These are phyloP conservation scores for Sylvietta virens DNA, from an alignment of 2,113 vertebrate species.

Conservation along the genomic window DNA sequence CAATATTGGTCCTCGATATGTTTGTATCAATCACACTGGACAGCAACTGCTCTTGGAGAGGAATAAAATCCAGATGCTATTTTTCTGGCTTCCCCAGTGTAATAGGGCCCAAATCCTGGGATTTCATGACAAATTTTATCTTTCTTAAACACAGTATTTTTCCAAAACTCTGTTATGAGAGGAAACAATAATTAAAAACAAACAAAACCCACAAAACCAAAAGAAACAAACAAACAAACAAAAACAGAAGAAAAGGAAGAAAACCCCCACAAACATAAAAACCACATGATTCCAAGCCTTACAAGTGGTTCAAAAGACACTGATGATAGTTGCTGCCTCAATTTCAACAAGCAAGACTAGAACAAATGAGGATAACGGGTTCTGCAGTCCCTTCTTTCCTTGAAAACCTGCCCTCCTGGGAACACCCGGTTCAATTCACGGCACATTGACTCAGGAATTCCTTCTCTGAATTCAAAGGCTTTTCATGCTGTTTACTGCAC, in stretches of 20 bases:
- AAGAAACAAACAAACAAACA: too few relatives aligned
- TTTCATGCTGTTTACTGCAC: neutral
- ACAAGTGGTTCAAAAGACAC: neutral
- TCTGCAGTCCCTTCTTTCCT: neutral
- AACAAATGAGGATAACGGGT: neutral
- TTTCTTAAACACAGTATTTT: neutral
- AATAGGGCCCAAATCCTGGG: neutral
- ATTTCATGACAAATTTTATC: neutral
- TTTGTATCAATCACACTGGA: neutral
- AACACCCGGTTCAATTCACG: accelerated
- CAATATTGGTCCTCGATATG: neutral
- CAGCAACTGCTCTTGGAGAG: neutral
- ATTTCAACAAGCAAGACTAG: neutral
- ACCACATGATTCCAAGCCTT: neutral
- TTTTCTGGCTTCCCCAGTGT: neutral
- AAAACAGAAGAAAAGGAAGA: too few relatives aligned
- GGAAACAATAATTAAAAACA: neutral
- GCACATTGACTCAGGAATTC: neutral
- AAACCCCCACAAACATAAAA: neutral
- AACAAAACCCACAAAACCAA: neutral
- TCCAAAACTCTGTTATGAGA: neutral
- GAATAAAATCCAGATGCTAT: neutral
- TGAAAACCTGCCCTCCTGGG: neutral
- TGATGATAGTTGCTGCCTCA: neutral
- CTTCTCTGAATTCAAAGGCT: neutral